These are phyloP conservation scores for Aphelocoma californica DNA, from an alignment of 2,797 vertebrate species.

Conservation along the genomic window DNA sequence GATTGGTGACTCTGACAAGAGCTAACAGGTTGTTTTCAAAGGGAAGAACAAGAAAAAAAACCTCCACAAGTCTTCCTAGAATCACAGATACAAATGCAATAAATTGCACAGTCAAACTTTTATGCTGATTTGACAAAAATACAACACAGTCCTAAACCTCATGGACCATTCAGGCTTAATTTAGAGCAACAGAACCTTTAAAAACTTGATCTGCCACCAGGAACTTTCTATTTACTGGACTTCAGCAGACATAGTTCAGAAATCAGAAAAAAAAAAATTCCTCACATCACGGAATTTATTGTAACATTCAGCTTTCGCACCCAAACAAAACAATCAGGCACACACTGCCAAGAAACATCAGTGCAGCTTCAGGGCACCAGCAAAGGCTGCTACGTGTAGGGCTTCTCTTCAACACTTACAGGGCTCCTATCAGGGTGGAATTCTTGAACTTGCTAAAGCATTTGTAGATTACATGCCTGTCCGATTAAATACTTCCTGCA, in stretches of 20 bases:
- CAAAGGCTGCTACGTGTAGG: not conserved
- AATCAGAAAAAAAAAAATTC: not conserved
- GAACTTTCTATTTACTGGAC: not conserved
- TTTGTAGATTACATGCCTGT: not conserved
- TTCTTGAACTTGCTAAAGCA: conserved; percentile 10
- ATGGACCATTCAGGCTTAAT: not conserved
- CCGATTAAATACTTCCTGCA: conserved; percentile 26
- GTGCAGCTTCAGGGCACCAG: not conserved
- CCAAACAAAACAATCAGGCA: not conserved
- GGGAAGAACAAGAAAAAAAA: not conserved
- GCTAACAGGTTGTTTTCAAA: not conserved
- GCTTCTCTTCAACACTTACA: not conserved
- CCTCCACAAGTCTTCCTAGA: not conserved
- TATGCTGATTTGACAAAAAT: not conserved
- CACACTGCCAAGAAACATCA: not conserved
- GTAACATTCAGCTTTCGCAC: not conserved
- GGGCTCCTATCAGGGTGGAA: not conserved
- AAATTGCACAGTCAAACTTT: not conserved
- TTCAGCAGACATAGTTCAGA: not conserved
- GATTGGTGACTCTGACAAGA: not conserved
- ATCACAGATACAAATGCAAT: not conserved
- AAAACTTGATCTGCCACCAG: not conserved
- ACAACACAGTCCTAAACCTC: not conserved
- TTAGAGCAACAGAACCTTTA: not conserved
- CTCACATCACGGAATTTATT: not conserved